Conservation (phyloP, 2,888 invertebrate species). For the Pollenia angustigena region DNA sequence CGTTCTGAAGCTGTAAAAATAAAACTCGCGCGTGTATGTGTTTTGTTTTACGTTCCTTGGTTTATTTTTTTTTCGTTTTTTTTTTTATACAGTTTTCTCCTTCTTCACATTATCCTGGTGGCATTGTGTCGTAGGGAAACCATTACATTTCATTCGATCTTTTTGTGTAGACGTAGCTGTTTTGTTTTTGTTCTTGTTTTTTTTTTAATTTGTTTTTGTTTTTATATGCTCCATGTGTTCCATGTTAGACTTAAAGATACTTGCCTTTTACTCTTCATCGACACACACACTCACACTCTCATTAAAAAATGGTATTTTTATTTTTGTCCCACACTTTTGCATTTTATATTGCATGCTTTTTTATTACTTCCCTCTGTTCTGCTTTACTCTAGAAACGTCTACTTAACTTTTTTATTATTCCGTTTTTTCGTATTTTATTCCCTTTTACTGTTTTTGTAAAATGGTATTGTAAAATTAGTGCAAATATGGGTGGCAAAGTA, state of each 20-base stretch:
- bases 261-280: background rate
- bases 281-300: background rate
- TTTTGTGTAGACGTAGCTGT: too few relatives aligned
- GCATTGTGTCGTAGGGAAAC: conserved; percentile 41
- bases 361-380: conserved; percentile 11
- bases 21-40: conserved; percentile 43
- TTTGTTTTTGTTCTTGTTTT: conserved; percentile 8
- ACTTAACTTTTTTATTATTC: conserved; percentile 21
- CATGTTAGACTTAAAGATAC: conserved; percentile 57
- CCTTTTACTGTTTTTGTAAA: conserved; percentile 39
- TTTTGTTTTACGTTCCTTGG: conserved; percentile 36
- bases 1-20: conserved; percentile 64
- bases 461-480: conserved; percentile 68
- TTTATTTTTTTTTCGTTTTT: conserved; percentile 46
- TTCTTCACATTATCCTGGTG: conserved; percentile 33
- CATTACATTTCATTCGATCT: conserved; percentile 52
- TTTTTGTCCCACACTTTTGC: conserved; percentile 26
- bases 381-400: background rate
- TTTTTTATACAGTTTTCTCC: conserved; percentile 24
- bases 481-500: conserved; percentile 65
- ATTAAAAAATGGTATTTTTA: background rate
- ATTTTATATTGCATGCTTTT: conserved; percentile 40
- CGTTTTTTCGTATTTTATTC: conserved; percentile 7
- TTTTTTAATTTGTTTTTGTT: conserved; percentile 39
- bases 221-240: conserved; percentile 41